phyloP scores from a whole-genome alignment of 2,113 vertebrate genomes.

The Xiphophorus hellerii region DNA sequence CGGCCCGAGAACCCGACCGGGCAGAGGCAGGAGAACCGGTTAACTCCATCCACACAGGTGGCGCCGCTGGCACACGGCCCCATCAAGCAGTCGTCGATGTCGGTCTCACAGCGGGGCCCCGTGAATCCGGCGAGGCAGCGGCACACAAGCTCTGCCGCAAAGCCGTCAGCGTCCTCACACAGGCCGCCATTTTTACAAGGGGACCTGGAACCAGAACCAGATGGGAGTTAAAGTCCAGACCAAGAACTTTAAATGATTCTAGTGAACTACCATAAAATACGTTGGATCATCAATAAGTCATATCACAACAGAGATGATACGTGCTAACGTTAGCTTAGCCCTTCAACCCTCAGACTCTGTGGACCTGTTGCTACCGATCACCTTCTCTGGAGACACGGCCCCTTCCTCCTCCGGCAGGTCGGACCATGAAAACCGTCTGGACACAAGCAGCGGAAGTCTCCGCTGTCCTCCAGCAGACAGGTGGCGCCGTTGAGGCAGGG shows the following conservation, averaged over 20 bases:
- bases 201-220: slow-evolving; percentile 74
- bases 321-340: no score
- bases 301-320: no score
- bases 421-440: slow-evolving; percentile 85
- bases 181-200: slow-evolving; percentile 90
- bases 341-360: not conserved
- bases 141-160: slow-evolving; percentile 84
- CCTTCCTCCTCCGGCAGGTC: slow-evolving; percentile 88
- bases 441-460: slow-evolving; percentile 89
- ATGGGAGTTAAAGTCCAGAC: no score
- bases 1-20: slow-evolving; percentile 91
- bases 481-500: slow-evolving; percentile 89
- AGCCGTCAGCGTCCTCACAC: slow-evolving; percentile 89
- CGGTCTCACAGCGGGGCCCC: slow-evolving; percentile 84
- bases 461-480: slow-evolving; percentile 85
- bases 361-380: not conserved
- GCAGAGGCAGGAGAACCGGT: slow-evolving; percentile 93
- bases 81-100: slow-evolving; percentile 92
- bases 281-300: no score
- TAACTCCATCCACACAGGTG: slow-evolving; percentile 89
- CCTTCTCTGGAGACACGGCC: slow-evolving; percentile 90
- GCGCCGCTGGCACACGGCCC: slow-evolving; percentile 92
- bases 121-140: slow-evolving; percentile 90
- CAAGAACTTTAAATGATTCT: no score
- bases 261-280: no score